phyloP scores from a whole-genome alignment of 2,113 vertebrate species.

The Mustelus asterias region DNA sequence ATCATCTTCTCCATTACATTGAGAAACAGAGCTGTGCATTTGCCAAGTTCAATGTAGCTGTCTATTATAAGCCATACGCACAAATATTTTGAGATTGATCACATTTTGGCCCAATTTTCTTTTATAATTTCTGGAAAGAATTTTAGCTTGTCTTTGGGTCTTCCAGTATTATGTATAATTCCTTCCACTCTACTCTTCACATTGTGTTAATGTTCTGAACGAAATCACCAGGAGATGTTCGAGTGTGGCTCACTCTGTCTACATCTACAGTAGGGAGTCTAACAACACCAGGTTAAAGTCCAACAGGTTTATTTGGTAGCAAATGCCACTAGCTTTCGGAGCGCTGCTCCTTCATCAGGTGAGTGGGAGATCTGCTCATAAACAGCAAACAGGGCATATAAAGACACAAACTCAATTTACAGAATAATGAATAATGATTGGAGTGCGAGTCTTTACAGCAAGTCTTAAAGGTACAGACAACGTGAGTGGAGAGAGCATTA shows the following conservation, averaged over 20 bases:
- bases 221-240: background rate
- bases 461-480: no score
- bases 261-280: no score
- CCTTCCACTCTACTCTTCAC: background rate
- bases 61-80: background rate
- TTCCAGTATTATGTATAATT: background rate
- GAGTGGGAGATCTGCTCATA: no score
- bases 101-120: background rate
- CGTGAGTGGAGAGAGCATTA: no score
- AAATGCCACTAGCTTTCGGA: no score
- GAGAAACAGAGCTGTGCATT: background rate
- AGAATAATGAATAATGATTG: no score
- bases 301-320: no score
- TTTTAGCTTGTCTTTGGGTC: background rate
- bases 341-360: no score
- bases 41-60: background rate
- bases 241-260: background rate
- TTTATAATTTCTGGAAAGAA: background rate
- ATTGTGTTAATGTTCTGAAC: background rate
- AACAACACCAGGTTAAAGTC: no score
- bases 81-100: background rate
- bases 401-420: no score
- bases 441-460: no score
- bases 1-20: background rate
- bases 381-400: no score